Evolutionary conservation across 2,888 invertebrate genomes (phyloP).

Genomic region (Tethea ocularis): DNA sequence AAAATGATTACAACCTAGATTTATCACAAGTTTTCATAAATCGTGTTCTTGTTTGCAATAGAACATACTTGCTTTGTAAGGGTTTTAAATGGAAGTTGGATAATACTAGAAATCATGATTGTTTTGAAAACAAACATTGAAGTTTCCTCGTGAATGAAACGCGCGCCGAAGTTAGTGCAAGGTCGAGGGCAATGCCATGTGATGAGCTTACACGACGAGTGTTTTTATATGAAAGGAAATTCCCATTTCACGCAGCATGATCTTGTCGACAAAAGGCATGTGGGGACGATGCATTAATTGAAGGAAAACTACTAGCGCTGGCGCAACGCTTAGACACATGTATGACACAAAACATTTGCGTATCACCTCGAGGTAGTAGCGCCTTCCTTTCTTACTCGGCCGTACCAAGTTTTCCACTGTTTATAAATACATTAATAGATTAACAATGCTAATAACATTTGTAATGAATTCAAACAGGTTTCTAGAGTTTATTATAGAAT

Average conservation of each 20-base stretch:
- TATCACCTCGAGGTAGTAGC: background rate
- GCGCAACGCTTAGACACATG: slow-evolving; percentile 10
- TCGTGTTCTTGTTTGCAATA: background rate
- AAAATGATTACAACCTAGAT: background rate
- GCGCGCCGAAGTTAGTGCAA: slow-evolving; percentile 24
- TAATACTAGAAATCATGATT: slow-evolving; percentile 18
- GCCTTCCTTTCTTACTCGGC: background rate
- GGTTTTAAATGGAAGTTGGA: slow-evolving; percentile 15
- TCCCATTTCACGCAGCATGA: slow-evolving; percentile 25
- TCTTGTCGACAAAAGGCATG: slow-evolving; percentile 20
- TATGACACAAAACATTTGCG: slow-evolving; percentile 6
- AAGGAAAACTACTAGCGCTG: slow-evolving; percentile 48
- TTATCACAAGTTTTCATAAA: background rate
- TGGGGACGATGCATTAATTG: slow-evolving; percentile 34
- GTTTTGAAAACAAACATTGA: slow-evolving; percentile 15
- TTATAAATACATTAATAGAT: slow-evolving; percentile 3
- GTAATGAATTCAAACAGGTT: background rate
- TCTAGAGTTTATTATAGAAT: background rate
- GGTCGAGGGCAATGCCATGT: slow-evolving; percentile 21
- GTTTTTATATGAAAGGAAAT: slow-evolving; percentile 45
- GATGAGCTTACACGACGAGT: slow-evolving; percentile 14
- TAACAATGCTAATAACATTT: background rate
- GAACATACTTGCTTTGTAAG: too few species aligned
- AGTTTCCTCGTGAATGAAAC: slow-evolving; percentile 20
- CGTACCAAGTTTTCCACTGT: slow-evolving; percentile 11